phyloP scores from a whole-genome alignment of 2,888 invertebrate genomes.

The Tryphoninae sp. region DNA sequence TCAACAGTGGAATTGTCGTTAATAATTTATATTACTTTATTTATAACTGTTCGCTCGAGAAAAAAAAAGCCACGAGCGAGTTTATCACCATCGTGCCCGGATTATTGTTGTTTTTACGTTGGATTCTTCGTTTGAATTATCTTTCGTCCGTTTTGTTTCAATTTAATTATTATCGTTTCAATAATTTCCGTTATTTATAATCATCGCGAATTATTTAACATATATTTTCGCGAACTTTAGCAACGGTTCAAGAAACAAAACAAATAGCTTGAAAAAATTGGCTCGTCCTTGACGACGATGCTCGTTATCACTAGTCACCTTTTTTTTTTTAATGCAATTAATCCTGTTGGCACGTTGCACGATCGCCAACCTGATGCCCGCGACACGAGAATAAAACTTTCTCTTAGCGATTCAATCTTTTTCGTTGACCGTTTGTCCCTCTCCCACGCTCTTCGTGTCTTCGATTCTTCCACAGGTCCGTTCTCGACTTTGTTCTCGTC shows the following conservation, averaged over 20 bases:
- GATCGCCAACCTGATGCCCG: constrained; percentile 37
- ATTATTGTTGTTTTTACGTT: constrained; percentile 4
- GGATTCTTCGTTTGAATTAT: not conserved
- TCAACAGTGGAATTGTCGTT: constrained; percentile 42
- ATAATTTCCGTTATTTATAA: not conserved
- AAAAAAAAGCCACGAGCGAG: constrained; percentile 4
- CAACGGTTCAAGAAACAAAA: too few relatives aligned
- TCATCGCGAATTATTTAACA: too few relatives aligned
- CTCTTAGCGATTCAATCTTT: constrained; percentile 6
- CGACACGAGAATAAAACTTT: not conserved
- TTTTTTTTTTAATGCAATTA: not conserved
- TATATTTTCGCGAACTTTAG: too few relatives aligned
- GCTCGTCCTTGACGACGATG: constrained; percentile 6
- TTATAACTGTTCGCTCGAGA: not conserved
- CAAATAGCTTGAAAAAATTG: not conserved
- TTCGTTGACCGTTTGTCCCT: constrained; percentile 21
- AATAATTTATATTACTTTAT: not conserved
- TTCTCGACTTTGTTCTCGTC: too few relatives aligned
- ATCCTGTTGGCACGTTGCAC: constrained; percentile 28
- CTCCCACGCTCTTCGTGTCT: not conserved
- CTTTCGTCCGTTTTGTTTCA: not conserved
- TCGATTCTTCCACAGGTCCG: not conserved
- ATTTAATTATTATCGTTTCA: not conserved
- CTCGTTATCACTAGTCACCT: not conserved
- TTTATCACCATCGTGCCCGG: constrained; percentile 6